Conservation (phyloP, 2,797 vertebrate species). For the Clamator glandarius region DNA sequence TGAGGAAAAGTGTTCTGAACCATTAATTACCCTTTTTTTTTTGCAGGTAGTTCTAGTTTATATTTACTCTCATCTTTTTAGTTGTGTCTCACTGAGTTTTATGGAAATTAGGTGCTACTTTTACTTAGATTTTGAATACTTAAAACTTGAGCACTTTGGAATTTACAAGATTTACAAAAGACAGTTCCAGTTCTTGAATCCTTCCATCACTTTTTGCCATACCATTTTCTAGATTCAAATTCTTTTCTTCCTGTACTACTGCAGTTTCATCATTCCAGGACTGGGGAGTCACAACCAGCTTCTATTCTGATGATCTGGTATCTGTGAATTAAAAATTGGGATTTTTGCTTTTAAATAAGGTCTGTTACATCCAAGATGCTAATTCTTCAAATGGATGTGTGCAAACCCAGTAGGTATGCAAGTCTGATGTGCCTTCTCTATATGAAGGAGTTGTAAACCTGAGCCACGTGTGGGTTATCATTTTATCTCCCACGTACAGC, state of each 20-base stretch:
- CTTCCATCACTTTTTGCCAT: background rate
- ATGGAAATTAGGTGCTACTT: background rate
- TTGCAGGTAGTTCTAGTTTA: background rate
- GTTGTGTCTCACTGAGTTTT: background rate
- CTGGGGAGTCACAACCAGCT: background rate
- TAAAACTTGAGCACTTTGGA: background rate
- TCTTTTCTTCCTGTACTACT: background rate
- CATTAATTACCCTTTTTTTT: background rate
- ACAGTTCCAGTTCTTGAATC: background rate
- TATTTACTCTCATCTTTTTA: background rate
- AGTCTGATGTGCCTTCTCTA: background rate
- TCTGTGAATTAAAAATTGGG: background rate
- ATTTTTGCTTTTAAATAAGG: background rate
- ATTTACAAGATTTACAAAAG: background rate
- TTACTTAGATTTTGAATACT: background rate
- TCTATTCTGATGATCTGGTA: background rate
- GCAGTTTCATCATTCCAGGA: background rate
- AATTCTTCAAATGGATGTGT: background rate
- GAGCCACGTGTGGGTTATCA: background rate
- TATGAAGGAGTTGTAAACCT: background rate
- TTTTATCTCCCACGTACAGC: background rate
- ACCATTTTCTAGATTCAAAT: background rate
- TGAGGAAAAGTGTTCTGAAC: background rate
- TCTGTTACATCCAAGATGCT: background rate
- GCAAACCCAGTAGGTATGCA: background rate